phyloP scores from a whole-genome alignment of 2,888 invertebrate genomes.

The Gryllus longicercus region DNA sequence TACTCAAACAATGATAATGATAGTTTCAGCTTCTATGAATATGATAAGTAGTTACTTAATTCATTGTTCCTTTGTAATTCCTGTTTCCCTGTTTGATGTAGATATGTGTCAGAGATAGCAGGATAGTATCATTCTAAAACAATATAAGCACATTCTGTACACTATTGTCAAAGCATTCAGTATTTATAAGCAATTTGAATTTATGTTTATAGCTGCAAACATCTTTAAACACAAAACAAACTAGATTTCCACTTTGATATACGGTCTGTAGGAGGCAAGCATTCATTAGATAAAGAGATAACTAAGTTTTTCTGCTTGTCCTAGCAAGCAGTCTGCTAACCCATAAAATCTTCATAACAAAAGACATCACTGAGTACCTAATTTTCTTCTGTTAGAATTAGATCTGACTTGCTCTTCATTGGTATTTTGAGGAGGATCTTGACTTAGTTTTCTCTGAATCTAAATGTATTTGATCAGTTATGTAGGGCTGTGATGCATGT shows the following conservation, averaged over 20 bases:
- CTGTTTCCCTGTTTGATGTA: conserved; percentile 8
- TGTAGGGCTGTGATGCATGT: conserved; percentile 5
- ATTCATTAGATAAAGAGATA: background rate
- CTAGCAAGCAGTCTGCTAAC: no score
- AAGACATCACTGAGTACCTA: background rate
- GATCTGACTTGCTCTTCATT: background rate
- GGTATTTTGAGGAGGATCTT: background rate
- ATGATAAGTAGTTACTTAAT: background rate
- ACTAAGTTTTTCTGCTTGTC: background rate
- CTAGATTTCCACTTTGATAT: background rate
- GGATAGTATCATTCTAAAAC: background rate
- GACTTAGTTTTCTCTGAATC: background rate
- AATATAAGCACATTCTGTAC: background rate
- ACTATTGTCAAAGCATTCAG: background rate
- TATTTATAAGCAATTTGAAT: background rate
- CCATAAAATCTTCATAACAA: background rate
- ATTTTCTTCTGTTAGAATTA: background rate
- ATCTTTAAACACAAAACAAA: background rate
- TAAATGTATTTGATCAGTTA: background rate
- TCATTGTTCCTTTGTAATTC: background rate
- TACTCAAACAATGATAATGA: background rate
- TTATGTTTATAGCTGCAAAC: background rate
- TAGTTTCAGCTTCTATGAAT: background rate
- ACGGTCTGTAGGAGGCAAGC: background rate
- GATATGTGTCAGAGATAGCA: background rate